Base-by-base conservation (phyloP, 2,797 vertebrate genomes). In the Oreochromis mossambicus region DNA sequence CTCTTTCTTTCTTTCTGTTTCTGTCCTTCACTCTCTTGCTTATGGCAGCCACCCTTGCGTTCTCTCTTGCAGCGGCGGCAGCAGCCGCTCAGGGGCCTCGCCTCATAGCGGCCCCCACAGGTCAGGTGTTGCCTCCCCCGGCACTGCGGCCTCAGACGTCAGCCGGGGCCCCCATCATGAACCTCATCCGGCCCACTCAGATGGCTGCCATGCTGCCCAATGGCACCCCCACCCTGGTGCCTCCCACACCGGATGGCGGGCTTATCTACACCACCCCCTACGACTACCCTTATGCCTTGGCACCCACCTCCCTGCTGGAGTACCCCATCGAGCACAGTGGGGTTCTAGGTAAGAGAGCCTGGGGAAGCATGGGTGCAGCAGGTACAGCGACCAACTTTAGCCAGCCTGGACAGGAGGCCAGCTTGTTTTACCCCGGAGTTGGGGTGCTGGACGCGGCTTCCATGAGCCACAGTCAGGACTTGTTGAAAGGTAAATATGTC, bases 1-100 rank as follows among this genome's bases (percentile, higher is more conserved):
- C 55, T 87, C 78, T 89, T 66, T 84, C 80, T 80, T 32, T 92
- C 91, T 89, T 48, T 90, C 92, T 92, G 61, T 73, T 56, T 17
- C 94, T 93, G 90, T 94, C 91, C 87, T 93, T 86, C 75, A 79
- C 92, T 95, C 92, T 95, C 93, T 95, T 91, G 94, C 95, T 95
- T 96, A 96, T 94, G 94, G 95, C 96, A 96, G 96, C 96, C 95
- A 94, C 95, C 96, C 95, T 97, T 97, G 97, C 97, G 86, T 97
- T 97, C 94, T 97, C 97, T 97, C 97, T 97, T 97, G 96, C 97
- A 97, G 97, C 97, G 17, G 97, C 97, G 83, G 96, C 97, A 21
- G 96, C 96, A 5, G 96, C 96, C 85, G 96, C 96, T 88, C 97
- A 97, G 94, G 96, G 96, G 84, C 95, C 92, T 34, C 96, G 97